Percentiles rank a stretch among this genome's conserved stretches.
Evolutionary conservation across 2,797 vertebrate species (phyloP).

Genomic region (Phoebastria nigripes): DNA sequence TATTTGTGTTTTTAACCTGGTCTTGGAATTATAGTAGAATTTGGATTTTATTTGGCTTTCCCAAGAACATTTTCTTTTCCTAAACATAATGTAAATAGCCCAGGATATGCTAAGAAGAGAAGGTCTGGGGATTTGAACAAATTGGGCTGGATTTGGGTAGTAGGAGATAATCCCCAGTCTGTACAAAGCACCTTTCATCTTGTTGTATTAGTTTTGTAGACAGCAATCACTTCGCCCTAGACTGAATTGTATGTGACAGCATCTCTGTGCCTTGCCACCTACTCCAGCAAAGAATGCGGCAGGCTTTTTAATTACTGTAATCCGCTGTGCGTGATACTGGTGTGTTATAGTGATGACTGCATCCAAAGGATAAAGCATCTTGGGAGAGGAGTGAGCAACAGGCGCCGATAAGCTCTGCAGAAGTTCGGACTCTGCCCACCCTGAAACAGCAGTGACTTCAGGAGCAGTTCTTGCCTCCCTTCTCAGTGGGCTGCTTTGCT

Average conservation of each 20-base stretch:
- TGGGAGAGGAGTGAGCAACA: neutral
- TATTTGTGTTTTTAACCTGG: neutral
- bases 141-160: neutral
- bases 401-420: neutral
- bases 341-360: neutral
- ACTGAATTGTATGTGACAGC: neutral
- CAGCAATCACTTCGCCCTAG: neutral
- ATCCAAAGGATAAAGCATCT: neutral
- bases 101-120: neutral
- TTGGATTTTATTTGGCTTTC: neutral
- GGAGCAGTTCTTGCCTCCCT: neutral
- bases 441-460: neutral
- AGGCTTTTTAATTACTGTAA: neutral
- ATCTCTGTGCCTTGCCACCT: neutral
- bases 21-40: neutral
- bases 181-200: neutral
- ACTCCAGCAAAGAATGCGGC: neutral
- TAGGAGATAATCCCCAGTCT: conserved; percentile 8
- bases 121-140: neutral
- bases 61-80: neutral
- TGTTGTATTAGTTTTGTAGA: neutral
- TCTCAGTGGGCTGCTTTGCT: neutral
- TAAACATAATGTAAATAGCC: neutral
- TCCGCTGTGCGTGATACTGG: neutral
- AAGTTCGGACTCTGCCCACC: neutral